A percentile compares a stretch with the other conserved stretches of the same genome.
phyloP scores from a whole-genome alignment of 2,113 vertebrate species.

The Sclerurus mexicanus region DNA sequence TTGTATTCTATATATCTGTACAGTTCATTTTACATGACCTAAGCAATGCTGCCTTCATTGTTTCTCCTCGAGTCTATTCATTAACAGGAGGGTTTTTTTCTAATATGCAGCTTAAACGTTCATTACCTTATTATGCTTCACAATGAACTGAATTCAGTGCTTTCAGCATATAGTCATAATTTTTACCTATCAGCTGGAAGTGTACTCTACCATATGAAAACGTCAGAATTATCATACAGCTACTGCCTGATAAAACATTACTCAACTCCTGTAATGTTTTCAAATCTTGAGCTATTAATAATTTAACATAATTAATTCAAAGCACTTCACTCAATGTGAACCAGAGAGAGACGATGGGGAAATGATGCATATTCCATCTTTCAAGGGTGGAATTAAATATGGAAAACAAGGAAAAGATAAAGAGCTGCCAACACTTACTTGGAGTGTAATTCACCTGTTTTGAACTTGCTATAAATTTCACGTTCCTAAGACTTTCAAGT shows the following conservation, averaged over 20 bases:
- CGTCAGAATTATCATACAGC: slow-evolving; percentile 28
- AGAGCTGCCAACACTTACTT: slow-evolving; percentile 42
- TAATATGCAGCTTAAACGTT: not conserved
- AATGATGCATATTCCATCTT: slow-evolving; percentile 55
- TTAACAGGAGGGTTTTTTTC: not conserved
- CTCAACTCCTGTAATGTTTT: slow-evolving; percentile 65
- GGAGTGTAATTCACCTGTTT: slow-evolving; percentile 49
- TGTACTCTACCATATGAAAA: slow-evolving; percentile 13
- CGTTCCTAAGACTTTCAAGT: slow-evolving; percentile 62
- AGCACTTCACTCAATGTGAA: slow-evolving; percentile 70
- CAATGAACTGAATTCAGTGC: slow-evolving; percentile 15
- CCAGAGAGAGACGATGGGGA: slow-evolving; percentile 58
- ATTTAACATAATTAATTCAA: slow-evolving; percentile 80
- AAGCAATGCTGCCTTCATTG: not conserved
- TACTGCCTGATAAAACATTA: slow-evolving; percentile 50
- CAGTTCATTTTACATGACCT: not conserved
- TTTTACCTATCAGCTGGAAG: slow-evolving; percentile 41
- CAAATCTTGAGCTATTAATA: slow-evolving; percentile 74
- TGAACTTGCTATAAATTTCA: slow-evolving; percentile 63
- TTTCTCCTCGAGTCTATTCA: not conserved
- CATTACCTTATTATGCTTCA: slow-evolving; percentile 37
- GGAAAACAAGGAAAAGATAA: slow-evolving; percentile 68
- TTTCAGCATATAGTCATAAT: not conserved
- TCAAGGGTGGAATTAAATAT: slow-evolving; percentile 69
- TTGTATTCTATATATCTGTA: not conserved